A percentile compares a stretch with the other conserved stretches of the same genome.
Conservation (phyloP, 2,888 invertebrate genomes). For the Drosophila neutralis region DNA sequence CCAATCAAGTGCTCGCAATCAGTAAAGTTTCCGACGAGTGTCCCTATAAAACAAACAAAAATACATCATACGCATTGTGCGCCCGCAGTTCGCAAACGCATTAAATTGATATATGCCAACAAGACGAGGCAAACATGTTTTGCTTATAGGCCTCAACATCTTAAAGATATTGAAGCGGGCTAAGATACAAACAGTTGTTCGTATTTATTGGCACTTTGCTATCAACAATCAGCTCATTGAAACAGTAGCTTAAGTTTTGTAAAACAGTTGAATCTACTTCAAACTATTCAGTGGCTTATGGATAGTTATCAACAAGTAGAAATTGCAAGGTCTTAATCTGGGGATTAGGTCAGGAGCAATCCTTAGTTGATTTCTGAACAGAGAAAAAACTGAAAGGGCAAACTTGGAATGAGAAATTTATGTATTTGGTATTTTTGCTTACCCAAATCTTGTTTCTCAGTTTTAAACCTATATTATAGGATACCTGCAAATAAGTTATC, state of each 20-base stretch:
- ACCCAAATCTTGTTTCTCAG: not conserved
- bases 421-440: not conserved
- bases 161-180: not conserved
- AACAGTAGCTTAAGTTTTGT: not conserved
- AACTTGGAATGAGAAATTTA: not conserved
- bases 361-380: not conserved
- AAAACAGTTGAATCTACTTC: not conserved
- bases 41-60: constrained; percentile 49
- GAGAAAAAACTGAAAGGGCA: not conserved
- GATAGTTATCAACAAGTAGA: not conserved
- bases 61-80: constrained; percentile 52
- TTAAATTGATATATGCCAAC: constrained; percentile 54
- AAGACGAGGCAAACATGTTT: constrained; percentile 36
- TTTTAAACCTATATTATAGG: not conserved
- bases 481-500: not conserved
- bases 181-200: not conserved
- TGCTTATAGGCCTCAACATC: not conserved
- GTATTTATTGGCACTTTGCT: constrained; percentile 1
- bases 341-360: not conserved
- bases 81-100: constrained; percentile 27
- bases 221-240: not conserved
- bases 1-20: constrained; percentile 68
- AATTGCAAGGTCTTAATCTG: not conserved
- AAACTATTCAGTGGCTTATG: not conserved
- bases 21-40: constrained; percentile 59